A percentile compares a stretch with the other conserved stretches of the same genome.
Evolutionary conservation across 2,888 invertebrate genomes (phyloP).

Genomic region (Brachylomia viminalis): DNA sequence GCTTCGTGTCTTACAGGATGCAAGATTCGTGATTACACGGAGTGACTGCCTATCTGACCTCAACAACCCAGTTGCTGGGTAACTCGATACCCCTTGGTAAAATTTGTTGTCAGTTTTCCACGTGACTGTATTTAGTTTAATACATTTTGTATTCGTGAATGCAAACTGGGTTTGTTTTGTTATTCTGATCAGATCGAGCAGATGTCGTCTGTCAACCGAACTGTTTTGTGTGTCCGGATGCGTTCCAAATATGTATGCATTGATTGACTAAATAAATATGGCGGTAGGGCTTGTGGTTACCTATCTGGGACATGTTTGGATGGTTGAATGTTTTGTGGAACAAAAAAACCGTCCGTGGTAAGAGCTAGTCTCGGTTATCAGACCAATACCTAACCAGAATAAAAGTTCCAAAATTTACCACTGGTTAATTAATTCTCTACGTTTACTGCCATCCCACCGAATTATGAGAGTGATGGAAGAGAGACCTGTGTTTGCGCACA

Average conservation of each 20-base stretch:
- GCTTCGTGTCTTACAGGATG: too few relatives aligned
- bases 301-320: not conserved
- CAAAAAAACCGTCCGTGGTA: not conserved
- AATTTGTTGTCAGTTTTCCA: not conserved
- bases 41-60: not conserved
- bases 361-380: not conserved
- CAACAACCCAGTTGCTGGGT: not conserved
- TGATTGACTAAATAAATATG: conserved; percentile 32
- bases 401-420: not conserved
- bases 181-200: conserved; percentile 55
- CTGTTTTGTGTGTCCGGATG: conserved; percentile 45
- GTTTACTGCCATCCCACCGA: too few relatives aligned
- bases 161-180: conserved; percentile 56
- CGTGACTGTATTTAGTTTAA: conserved; percentile 16
- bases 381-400: not conserved
- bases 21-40: not conserved
- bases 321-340: not conserved
- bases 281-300: conserved; percentile 11
- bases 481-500: too few relatives aligned
- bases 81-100: not conserved
- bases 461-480: too few relatives aligned
- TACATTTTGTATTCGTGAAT: conserved; percentile 46
- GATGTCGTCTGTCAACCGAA: conserved; percentile 52
- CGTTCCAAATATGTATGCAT: conserved; percentile 48
- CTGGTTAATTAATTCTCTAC: too few relatives aligned